A percentile compares a stretch with the other conserved stretches of the same genome.
Conservation (phyloP, 2,888 invertebrate genomes). For the Brachynemurus nebulosus region DNA sequence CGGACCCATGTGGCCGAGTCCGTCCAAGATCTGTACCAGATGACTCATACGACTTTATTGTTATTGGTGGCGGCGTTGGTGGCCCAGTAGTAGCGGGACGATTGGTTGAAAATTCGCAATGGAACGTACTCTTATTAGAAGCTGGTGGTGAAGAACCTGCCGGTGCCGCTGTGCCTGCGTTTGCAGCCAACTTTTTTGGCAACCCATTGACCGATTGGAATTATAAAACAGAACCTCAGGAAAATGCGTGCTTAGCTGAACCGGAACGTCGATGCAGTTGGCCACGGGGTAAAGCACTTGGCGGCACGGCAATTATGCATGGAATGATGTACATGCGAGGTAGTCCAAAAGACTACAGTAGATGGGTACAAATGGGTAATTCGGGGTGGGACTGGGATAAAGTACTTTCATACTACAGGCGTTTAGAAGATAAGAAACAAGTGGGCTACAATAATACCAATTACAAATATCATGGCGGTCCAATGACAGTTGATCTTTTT, state of each 20-base stretch:
- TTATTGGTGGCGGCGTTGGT: slow-evolving; percentile 51
- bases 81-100: slow-evolving; percentile 49
- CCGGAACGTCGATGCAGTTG: slow-evolving; percentile 43
- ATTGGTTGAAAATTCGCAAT: slow-evolving; percentile 42
- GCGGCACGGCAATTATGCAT: slow-evolving; percentile 58
- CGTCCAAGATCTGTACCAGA: slow-evolving; percentile 32
- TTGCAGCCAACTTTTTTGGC: slow-evolving; percentile 49
- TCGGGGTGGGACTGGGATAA: slow-evolving; percentile 67
- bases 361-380: slow-evolving; percentile 60
- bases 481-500: slow-evolving; percentile 47
- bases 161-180: slow-evolving; percentile 42
- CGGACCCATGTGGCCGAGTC: slow-evolving; percentile 46
- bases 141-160: slow-evolving; percentile 59
- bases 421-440: slow-evolving; percentile 52
- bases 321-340: slow-evolving; percentile 80
- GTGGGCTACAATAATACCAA: slow-evolving; percentile 40
- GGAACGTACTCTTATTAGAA: slow-evolving; percentile 57
- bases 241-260: slow-evolving; percentile 40
- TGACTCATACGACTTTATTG: slow-evolving; percentile 48
- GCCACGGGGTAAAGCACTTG: slow-evolving; percentile 56
- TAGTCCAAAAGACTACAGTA: slow-evolving; percentile 57
- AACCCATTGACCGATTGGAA: slow-evolving; percentile 50
- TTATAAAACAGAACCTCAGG: slow-evolving; percentile 49
- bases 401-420: slow-evolving; percentile 57
- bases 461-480: slow-evolving; percentile 45